Base-by-base conservation (phyloP, 2,888 invertebrate genomes). In the Glyphotaelius pellucidus region DNA sequence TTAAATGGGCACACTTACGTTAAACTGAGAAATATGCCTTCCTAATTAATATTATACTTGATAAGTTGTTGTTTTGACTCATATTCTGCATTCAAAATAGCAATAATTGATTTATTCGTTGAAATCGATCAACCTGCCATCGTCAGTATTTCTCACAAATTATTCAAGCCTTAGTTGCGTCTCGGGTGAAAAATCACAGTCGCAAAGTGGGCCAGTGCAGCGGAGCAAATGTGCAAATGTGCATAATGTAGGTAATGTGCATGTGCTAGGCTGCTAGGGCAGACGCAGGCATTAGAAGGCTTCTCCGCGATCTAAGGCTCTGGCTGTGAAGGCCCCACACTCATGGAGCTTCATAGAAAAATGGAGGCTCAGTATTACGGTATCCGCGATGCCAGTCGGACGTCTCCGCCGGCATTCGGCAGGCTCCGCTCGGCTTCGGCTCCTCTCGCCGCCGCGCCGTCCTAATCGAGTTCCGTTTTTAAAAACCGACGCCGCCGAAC, bases 371-470 rank as follows among this genome's bases (percentile, higher is more conserved):
- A 93, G 93, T 93, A 81, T 91, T 93, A 91, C 92, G 91, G 91
- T 92, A 92, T 92, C 91, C 93, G 93, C 90, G 93, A 93, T 93
- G 92, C 93, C 92, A 89, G 92, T 92, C 92, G 93, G 93, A 92
- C 93, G 93, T 90, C 90, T 84, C 90, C 93, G 92, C 89, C 91
- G 80, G 31, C 84, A 42, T 42, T 90, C 90, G 90, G 92, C 85
- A 85, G 90, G 80, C 89, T 92, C 92, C 91, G 91, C 67, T 32
- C 80, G 31, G 83, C 14, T 47, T 35, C 88, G 90, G 83, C 42
- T 79, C 91, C 91, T 88, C 88, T 91, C 91, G 91, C 88, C 88
- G 32, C 30, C 67, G 35, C 88, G 80, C 52, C 91, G 91, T 83
- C 88, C 81, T 31, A 30, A 91, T 88, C 90, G 87, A 32, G 86